Conservation (phyloP, 1,140 invertebrate genomes). For the Danaus plexippus region DNA sequence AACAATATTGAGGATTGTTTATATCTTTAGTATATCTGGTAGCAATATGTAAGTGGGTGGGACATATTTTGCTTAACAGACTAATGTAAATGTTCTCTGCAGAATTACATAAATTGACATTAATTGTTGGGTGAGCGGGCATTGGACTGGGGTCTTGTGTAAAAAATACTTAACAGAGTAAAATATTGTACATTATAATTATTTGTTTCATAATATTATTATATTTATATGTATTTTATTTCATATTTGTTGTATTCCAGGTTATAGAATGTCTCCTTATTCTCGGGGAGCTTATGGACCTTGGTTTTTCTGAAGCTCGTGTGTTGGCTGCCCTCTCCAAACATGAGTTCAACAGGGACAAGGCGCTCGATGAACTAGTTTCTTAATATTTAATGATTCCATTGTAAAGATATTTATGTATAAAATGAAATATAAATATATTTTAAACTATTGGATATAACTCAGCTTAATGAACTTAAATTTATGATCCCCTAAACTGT, state of each 20-base stretch:
- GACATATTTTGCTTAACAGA: too few species aligned
- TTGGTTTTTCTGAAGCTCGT: constrained; percentile 85
- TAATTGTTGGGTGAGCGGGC: too few species aligned
- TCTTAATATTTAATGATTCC: constrained; percentile 70
- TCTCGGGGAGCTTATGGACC: constrained; percentile 80
- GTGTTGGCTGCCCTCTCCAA: constrained; percentile 82
- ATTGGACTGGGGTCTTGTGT: too few species aligned
- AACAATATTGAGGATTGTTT: too few species aligned
- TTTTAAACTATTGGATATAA: constrained; percentile 5
- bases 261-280: constrained; percentile 79
- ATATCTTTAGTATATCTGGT: too few species aligned
- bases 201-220: too few species aligned
- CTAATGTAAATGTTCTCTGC: too few species aligned
- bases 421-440: constrained; percentile 13
- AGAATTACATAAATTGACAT: too few species aligned
- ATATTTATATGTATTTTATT: constrained; percentile 6
- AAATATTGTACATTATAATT: too few species aligned
- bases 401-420: constrained; percentile 3
- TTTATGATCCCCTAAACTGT: neutral
- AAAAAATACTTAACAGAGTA: too few species aligned
- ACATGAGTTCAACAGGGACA: constrained; percentile 87
- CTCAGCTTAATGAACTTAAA: constrained; percentile 1
- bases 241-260: constrained; percentile 67
- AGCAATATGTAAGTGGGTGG: too few species aligned
- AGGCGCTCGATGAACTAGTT: constrained; percentile 87